These are phyloP conservation scores for Calonectris borealis DNA, from an alignment of 2,113 vertebrate species.

Conservation along the genomic window DNA sequence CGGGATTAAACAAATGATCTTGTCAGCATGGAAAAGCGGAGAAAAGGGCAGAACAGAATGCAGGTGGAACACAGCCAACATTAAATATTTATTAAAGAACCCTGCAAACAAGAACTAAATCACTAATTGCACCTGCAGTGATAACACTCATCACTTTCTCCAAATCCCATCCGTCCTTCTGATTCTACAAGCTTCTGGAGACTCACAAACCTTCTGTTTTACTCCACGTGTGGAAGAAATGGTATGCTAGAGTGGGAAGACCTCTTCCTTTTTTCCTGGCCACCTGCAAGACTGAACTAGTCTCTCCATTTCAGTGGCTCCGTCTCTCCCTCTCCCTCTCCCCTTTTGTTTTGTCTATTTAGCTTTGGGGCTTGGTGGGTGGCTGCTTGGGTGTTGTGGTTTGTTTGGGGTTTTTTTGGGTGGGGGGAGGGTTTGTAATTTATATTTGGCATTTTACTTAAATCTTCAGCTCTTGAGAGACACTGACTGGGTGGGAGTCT, in stretches of 20 bases:
- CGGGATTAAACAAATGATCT: not conserved
- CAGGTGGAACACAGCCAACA: not conserved
- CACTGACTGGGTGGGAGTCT: not conserved
- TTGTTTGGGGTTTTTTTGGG: too few species aligned
- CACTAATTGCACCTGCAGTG: not conserved
- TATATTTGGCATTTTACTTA: not conserved
- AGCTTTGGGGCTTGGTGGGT: constrained; percentile 20
- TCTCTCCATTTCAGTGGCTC: not conserved
- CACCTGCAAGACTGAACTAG: constrained; percentile 4
- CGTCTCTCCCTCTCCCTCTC: not conserved
- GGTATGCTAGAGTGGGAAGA: not conserved
- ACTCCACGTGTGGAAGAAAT: not conserved
- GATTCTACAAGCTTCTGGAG: not conserved
- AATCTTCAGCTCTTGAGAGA: not conserved
- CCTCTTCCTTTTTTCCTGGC: not conserved
- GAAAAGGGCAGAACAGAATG: not conserved
- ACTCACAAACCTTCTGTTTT: not conserved
- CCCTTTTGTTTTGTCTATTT: not conserved
- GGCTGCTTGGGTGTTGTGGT: not conserved
- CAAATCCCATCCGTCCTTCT: not conserved
- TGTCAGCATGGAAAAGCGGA: not conserved
- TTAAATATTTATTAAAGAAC: not conserved
- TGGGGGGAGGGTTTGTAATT: not conserved
- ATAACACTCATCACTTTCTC: not conserved
- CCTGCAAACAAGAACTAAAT: not conserved